A percentile compares a stretch with the other conserved stretches of the same genome.
These are phyloP conservation scores for Amazona finschi DNA, from an alignment of 2,797 vertebrate species.

Conservation along the genomic window DNA sequence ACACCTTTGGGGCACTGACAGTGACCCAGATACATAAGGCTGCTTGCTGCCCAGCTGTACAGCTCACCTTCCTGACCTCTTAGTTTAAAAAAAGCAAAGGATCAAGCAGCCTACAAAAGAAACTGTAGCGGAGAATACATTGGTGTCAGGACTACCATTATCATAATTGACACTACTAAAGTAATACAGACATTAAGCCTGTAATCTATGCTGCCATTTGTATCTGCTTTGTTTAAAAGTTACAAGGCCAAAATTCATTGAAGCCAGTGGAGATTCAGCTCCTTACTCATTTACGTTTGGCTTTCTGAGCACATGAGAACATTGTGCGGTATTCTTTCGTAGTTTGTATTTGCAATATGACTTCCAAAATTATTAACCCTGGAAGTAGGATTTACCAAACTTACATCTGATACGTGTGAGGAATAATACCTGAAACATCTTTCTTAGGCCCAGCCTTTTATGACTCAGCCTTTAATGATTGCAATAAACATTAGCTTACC, in stretches of 20 bases:
- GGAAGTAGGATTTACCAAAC: not conserved
- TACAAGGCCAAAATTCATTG: conserved; percentile 11
- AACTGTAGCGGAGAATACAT: not conserved
- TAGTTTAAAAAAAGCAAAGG: not conserved
- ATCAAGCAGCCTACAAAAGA: conserved; percentile 6
- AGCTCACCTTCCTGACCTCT: conserved; percentile 38
- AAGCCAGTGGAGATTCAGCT: not conserved
- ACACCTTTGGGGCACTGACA: not conserved
- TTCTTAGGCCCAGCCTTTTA: conserved; percentile 61
- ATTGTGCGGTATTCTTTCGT: not conserved
- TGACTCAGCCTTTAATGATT: conserved; percentile 72
- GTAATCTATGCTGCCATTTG: conserved; percentile 32
- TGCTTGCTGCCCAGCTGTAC: conserved; percentile 30
- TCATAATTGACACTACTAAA: conserved; percentile 2
- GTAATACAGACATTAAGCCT: conserved; percentile 34
- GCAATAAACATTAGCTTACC: conserved; percentile 80
- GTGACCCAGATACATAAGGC: not conserved
- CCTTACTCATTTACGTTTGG: not conserved
- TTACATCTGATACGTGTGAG: not conserved
- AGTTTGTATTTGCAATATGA: not conserved
- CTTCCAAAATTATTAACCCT: conserved; percentile 19
- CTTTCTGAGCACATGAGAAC: not conserved
- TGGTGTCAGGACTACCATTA: conserved; percentile 16
- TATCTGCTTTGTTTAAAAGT: conserved; percentile 24
- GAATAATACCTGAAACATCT: conserved; percentile 33